These are phyloP conservation scores for Sarcophilus harrisii DNA, from an alignment of 2,797 vertebrate genomes.

Conservation along the genomic window DNA sequence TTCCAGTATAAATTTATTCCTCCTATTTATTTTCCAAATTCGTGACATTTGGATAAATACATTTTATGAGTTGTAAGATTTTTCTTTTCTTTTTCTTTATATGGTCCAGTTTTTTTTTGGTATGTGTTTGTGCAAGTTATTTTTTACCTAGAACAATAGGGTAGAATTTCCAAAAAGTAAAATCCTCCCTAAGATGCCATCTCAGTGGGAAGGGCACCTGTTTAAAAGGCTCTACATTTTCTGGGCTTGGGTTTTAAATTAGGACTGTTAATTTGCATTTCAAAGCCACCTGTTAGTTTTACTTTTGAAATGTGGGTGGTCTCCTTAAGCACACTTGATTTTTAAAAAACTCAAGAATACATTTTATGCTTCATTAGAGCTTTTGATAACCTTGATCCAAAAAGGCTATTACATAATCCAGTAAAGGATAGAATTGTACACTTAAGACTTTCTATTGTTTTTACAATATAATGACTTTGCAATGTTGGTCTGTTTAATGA, in stretches of 20 bases:
- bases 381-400: slow-evolving; percentile 43
- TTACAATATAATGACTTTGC: slow-evolving; percentile 12
- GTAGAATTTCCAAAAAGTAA: slow-evolving; percentile 29
- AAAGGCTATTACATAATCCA: slow-evolving; percentile 22
- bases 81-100: background rate
- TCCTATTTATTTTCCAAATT: slow-evolving; percentile 13
- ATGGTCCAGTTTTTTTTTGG: background rate
- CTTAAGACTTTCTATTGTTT: slow-evolving; percentile 49
- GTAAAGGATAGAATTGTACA: slow-evolving; percentile 2
- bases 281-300: slow-evolving; percentile 15
- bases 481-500: background rate
- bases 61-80: background rate
- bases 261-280: slow-evolving; percentile 45
- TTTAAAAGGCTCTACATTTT: slow-evolving; percentile 28
- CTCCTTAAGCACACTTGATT: slow-evolving; percentile 29
- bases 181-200: background rate
- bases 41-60: background rate
- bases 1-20: background rate
- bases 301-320: slow-evolving; percentile 49
- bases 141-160: background rate
- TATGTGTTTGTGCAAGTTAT: background rate
- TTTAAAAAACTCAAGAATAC: slow-evolving; percentile 17
- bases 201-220: slow-evolving; percentile 12
- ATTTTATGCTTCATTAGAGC: slow-evolving; percentile 46
- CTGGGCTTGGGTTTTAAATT: slow-evolving; percentile 19